Percentiles rank a stretch among this genome's conserved stretches.
Conservation (phyloP, 2,888 invertebrate genomes). For the Caprella mutica region DNA sequence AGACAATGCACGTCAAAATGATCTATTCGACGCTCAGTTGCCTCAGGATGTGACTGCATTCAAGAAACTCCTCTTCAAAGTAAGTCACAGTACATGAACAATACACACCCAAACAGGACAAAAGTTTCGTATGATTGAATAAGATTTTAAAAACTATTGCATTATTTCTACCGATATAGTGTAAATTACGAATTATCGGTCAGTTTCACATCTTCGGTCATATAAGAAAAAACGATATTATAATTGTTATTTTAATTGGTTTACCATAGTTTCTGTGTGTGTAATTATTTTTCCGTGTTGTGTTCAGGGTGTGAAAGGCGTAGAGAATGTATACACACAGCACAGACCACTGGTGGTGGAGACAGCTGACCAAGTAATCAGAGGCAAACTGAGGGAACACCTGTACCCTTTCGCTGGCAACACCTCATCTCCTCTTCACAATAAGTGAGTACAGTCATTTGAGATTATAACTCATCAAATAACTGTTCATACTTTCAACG, state of each 20-base stretch:
- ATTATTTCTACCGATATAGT: no score
- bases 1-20: slow-evolving; percentile 61
- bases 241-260: no score
- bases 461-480: no score
- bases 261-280: no score
- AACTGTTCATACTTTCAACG: neutral
- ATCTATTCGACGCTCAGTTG: slow-evolving; percentile 71
- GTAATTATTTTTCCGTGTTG: no score
- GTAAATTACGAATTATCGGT: no score
- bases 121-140: neutral
- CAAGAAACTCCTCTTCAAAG: slow-evolving; percentile 78
- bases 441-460: slow-evolving; percentile 1
- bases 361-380: slow-evolving; percentile 76
- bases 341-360: slow-evolving; percentile 87
- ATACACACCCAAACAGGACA: slow-evolving; percentile 35
- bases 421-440: neutral
- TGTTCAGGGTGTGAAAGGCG: slow-evolving; percentile 65
- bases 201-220: no score
- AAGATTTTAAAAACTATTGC: no score
- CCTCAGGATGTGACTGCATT: slow-evolving; percentile 59
- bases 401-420: slow-evolving; percentile 67
- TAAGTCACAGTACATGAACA: slow-evolving; percentile 41
- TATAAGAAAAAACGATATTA: no score
- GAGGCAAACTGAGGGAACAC: slow-evolving; percentile 76
- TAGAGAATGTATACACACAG: slow-evolving; percentile 98